Percentiles rank a stretch among this genome's conserved stretches.
These are phyloP conservation scores for Isoperla grammatica DNA, from an alignment of 2,888 invertebrate species.

Conservation along the genomic window DNA sequence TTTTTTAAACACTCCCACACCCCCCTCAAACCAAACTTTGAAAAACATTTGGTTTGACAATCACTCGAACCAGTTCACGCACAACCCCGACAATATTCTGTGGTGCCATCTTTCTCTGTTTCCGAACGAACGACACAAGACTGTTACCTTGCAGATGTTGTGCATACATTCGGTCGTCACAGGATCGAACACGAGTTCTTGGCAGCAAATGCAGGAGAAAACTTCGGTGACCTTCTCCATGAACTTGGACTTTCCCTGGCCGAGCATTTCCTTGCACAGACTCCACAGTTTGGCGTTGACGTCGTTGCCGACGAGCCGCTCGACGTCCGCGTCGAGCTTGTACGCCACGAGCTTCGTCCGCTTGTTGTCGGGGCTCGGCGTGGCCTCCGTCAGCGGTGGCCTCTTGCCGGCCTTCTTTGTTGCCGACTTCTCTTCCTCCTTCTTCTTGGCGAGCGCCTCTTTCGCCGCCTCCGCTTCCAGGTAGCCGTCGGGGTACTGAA, in stretches of 20 bases:
- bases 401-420: neutral
- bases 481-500: slow-evolving; percentile 62
- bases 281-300: slow-evolving; percentile 63
- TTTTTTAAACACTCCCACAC: too few species aligned
- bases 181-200: slow-evolving; percentile 63
- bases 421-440: neutral
- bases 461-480: slow-evolving; percentile 57
- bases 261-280: slow-evolving; percentile 50
- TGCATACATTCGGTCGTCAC: slow-evolving; percentile 69
- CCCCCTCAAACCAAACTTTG: too few species aligned
- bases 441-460: slow-evolving; percentile 35
- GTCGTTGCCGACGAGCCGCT: slow-evolving; percentile 52
- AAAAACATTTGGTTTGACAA: too few species aligned
- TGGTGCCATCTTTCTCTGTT: too few species aligned
- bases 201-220: slow-evolving; percentile 76
- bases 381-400: neutral
- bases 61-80: too few species aligned
- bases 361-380: slow-evolving; percentile 38
- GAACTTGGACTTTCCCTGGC: slow-evolving; percentile 55
- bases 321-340: slow-evolving; percentile 42
- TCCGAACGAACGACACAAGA: too few species aligned
- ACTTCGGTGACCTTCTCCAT: slow-evolving; percentile 56
- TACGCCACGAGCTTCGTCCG: slow-evolving; percentile 42
- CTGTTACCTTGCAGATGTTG: slow-evolving; percentile 64
- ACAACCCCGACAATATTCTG: too few species aligned